These are phyloP conservation scores for Flabesymbios commensalis DNA, from an alignment of 2,888 invertebrate species.

Conservation along the genomic window DNA sequence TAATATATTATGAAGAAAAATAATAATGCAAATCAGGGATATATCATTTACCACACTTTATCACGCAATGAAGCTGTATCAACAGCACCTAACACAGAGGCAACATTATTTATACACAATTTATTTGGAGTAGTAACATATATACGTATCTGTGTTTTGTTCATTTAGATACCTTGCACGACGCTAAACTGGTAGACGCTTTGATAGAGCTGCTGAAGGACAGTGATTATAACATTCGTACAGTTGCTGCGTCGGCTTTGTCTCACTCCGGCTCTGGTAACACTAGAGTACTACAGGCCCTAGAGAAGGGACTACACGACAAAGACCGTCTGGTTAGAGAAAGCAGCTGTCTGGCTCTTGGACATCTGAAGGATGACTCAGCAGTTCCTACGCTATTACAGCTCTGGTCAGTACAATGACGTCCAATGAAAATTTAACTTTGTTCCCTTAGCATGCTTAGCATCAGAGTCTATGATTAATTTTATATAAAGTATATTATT, in stretches of 20 bases:
- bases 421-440: too few relatives aligned
- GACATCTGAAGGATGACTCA: conserved; percentile 40
- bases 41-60: too few relatives aligned
- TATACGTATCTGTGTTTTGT: too few relatives aligned
- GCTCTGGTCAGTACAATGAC: conserved; percentile 47
- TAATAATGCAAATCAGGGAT: too few relatives aligned
- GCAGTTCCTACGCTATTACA: conserved; percentile 45
- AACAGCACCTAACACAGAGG: too few relatives aligned
- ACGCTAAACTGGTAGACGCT: conserved; percentile 44
- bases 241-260: conserved; percentile 48
- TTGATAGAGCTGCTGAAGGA: conserved; percentile 43
- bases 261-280: conserved; percentile 38
- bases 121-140: too few relatives aligned
- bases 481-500: too few relatives aligned
- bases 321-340: conserved; percentile 49
- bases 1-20: too few relatives aligned
- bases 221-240: conserved; percentile 43
- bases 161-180: conserved; percentile 48
- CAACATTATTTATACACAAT: too few relatives aligned
- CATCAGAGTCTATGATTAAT: too few relatives aligned
- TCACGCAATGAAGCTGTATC: too few relatives aligned
- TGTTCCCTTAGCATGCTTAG: too few relatives aligned
- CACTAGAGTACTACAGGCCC: conserved; percentile 29
- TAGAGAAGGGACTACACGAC: conserved; percentile 41
- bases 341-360: conserved; percentile 48